Percentiles rank a stretch among this genome's conserved stretches.
phyloP scores from a whole-genome alignment of 2,888 invertebrate genomes.

The Drosophila monieri region DNA sequence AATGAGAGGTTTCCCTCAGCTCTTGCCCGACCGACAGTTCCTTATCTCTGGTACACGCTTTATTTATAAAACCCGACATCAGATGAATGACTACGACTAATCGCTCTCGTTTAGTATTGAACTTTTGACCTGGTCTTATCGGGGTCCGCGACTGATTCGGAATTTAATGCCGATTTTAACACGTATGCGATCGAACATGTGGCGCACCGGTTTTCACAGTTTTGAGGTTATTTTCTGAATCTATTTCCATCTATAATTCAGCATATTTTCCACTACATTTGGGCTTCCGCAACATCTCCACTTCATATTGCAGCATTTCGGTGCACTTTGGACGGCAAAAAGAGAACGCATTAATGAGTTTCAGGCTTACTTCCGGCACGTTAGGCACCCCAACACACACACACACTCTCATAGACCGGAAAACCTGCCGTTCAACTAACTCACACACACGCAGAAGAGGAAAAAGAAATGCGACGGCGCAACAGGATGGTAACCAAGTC shows the following conservation, averaged over 20 bases:
- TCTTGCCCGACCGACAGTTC: constrained; percentile 6
- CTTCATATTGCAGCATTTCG: constrained; percentile 35
- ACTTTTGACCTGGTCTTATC: constrained; percentile 47
- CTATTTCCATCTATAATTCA: constrained; percentile 2
- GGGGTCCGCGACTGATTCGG: constrained; percentile 10
- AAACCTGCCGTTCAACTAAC: constrained; percentile 12
- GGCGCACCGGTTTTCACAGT: constrained; percentile 27
- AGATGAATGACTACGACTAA: constrained; percentile 27
- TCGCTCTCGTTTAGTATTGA: constrained; percentile 25
- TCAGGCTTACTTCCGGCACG: constrained; percentile 66
- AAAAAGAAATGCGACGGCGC: constrained; percentile 72
- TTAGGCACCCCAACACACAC: constrained; percentile 42
- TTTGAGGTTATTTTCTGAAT: constrained; percentile 42
- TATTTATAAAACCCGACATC: constrained; percentile 42
- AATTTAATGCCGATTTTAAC: constrained; percentile 16
- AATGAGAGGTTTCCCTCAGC: not conserved
- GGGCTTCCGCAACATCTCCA: constrained; percentile 14
- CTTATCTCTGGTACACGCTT: constrained; percentile 36
- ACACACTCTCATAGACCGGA: not conserved
- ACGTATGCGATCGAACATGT: constrained; percentile 40
- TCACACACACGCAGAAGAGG: constrained; percentile 14
- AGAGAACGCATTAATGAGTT: constrained; percentile 42
- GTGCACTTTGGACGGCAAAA: constrained; percentile 38
- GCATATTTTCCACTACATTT: constrained; percentile 16
- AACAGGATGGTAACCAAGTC: constrained; percentile 60